Evolutionary conservation across 2,113 vertebrate species (phyloP).

Genomic region (Sturnira hondurensis): DNA sequence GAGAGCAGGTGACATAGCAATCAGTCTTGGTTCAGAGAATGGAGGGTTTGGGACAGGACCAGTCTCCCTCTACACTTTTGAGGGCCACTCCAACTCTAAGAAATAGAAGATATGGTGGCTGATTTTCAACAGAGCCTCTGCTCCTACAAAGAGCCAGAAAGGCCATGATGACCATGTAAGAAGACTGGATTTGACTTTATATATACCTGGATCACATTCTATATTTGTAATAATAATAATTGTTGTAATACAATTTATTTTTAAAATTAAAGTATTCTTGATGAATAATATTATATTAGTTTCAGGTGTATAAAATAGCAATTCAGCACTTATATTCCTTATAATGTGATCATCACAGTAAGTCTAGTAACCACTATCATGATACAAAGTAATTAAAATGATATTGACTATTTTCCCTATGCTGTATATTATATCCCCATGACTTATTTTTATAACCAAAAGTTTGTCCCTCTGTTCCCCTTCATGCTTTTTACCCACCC

Average conservation of each 20-base stretch:
- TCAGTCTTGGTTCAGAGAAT: slow-evolving; percentile 30
- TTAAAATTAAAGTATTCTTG: not conserved
- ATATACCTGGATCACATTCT: not conserved
- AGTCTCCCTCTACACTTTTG: not conserved
- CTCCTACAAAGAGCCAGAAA: not conserved
- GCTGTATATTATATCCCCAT: not conserved
- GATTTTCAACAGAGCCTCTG: not conserved
- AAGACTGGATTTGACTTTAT: not conserved
- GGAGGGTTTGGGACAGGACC: not conserved
- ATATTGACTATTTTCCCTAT: not conserved
- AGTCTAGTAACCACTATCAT: not conserved
- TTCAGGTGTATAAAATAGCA: not conserved
- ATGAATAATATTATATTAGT: not conserved
- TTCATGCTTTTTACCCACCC: not conserved
- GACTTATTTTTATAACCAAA: not conserved
- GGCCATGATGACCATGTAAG: not conserved
- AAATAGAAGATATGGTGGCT: slow-evolving; percentile 16
- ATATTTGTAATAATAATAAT: not conserved
- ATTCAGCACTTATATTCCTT: not conserved
- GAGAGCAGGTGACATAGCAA: not conserved
- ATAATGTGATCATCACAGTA: no score
- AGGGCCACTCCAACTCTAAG: not conserved
- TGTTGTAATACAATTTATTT: not conserved
- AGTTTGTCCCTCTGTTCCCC: not conserved
- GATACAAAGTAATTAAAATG: not conserved